phyloP scores from a whole-genome alignment of 2,888 invertebrate genomes.

The Agrotis ipsilon region DNA sequence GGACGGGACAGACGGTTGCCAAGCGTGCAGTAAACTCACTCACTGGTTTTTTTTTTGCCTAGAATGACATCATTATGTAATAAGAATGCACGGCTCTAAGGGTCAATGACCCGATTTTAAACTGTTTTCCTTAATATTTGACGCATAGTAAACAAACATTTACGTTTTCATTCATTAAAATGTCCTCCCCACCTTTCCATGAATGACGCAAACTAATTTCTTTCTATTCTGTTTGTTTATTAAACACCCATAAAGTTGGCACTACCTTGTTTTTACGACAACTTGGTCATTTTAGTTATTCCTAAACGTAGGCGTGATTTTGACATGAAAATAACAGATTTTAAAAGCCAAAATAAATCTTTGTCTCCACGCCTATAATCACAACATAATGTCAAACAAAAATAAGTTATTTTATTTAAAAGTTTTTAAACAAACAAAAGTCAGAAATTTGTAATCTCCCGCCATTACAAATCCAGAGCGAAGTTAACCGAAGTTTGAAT shows the following conservation, averaged over 20 bases:
- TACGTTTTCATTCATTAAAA: conserved; percentile 59
- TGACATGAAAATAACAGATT: neutral
- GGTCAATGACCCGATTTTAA: conserved; percentile 23
- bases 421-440: conserved; percentile 44
- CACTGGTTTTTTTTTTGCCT: conserved; percentile 6
- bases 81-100: conserved; percentile 9
- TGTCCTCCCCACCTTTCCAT: conserved; percentile 48
- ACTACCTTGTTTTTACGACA: conserved; percentile 45
- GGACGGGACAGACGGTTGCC: too few species aligned
- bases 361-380: neutral
- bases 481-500: conserved; percentile 78
- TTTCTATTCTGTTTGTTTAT: conserved; percentile 57
- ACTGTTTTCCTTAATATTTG: conserved; percentile 26
- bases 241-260: conserved; percentile 59
- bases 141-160: conserved; percentile 56
- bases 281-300: conserved; percentile 10
- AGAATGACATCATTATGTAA: neutral
- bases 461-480: conserved; percentile 70
- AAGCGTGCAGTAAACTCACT: too few species aligned
- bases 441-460: conserved; percentile 76
- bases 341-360: neutral
- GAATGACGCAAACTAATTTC: conserved; percentile 63
- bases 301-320: neutral
- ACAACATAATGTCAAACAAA: neutral
- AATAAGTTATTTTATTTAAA: neutral